Evolutionary conservation across 37 sponge, comb jelly and placozoan species (phyloP), one percentile per base, ranked within the genome.

Genomic region (Hormiphora californensis): DNA sequence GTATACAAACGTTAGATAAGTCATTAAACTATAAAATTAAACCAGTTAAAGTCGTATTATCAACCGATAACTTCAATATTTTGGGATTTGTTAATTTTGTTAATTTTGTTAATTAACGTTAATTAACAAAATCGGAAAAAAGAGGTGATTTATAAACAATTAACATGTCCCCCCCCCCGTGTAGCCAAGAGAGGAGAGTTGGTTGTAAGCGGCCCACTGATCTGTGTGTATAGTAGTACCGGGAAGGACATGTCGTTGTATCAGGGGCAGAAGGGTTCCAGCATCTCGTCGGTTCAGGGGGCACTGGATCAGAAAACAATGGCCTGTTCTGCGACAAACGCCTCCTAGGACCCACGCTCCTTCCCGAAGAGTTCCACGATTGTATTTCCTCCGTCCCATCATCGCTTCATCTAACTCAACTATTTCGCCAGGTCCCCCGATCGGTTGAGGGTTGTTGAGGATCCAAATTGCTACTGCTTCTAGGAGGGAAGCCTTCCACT

Each of bases 341-440:
- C 46, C 81, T 39, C 81, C 81, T 4, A 40, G 44, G 8, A 73
- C 44, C 81, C 81, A 73, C 11, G 12, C 43, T 4, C 81, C 81
- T 3, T 73, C 23, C 0, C 8, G 28, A 7, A 22, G 46, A 4
- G 46, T 33, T 9, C 81, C 81, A 11, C 5, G 21, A 21, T 73
- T 73, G 23, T n/a, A 40, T 28, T 73, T 73, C 17, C 44, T 23
- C 81, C 43, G 40, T 1, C 81, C 44, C 28, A 73, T 43, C 81
- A 43, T 73, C n/a, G 81, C 81, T 21, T 73, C 81, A 19, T 73
- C 81, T 23, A 73, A 22, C 35, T 73, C 81, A 37, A 73, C 81
- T 27, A 33, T 73, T 15, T 21, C 44, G 17, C 44, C 41, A 39
- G 81, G 81, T 11, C 81, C 81, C 1, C 81, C 46, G 27, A 73